Evolutionary conservation across 2,113 vertebrate species (phyloP).

Genomic region (Heteronetta atricapilla): DNA sequence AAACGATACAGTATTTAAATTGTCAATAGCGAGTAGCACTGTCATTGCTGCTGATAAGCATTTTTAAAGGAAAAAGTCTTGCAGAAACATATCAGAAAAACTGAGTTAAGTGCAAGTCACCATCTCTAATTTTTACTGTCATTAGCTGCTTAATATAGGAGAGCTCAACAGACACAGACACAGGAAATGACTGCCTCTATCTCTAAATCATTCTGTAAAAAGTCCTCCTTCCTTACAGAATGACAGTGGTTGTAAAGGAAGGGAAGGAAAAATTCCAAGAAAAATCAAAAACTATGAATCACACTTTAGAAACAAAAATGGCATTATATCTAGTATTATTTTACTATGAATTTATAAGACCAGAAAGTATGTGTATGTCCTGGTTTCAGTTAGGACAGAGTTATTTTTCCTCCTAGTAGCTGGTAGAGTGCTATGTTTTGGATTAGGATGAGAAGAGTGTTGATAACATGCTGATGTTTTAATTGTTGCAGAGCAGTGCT

Average conservation of each 20-base stretch:
- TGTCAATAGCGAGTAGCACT: neutral
- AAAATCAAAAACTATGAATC: constrained; percentile 34
- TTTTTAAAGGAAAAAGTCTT: neutral
- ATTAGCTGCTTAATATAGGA: neutral
- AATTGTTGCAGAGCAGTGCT: no score
- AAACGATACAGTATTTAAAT: neutral
- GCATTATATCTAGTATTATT: neutral
- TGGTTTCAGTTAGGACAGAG: no score
- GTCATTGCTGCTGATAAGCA: neutral
- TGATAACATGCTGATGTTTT: no score
- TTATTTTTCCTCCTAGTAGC: no score
- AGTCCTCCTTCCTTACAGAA: neutral
- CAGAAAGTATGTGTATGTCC: constrained; percentile 36
- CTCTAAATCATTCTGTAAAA: neutral
- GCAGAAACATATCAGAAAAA: neutral
- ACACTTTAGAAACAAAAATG: neutral
- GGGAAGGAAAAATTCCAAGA: neutral
- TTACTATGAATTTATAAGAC: constrained; percentile 29
- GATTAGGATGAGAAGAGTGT: no score
- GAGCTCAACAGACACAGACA: neutral
- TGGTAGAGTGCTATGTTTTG: no score
- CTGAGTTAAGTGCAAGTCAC: neutral
- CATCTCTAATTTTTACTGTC: neutral
- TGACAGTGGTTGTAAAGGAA: neutral
- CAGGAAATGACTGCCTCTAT: neutral